Conservation (phyloP, 2,888 invertebrate genomes). For the Meandrusa payeni region DNA sequence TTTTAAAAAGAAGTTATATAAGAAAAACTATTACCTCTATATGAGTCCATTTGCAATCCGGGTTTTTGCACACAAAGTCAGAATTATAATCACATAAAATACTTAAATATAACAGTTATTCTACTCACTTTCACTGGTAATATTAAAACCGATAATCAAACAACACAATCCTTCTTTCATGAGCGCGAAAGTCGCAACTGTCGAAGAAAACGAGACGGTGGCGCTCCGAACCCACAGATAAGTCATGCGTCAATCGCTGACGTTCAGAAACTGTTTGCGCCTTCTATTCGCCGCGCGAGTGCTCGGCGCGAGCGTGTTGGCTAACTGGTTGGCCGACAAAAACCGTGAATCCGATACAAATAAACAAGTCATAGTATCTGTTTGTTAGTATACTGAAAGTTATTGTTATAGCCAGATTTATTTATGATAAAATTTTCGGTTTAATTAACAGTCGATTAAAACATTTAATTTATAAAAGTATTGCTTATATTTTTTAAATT, state of each 20-base stretch:
- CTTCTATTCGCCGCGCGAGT: slow-evolving; percentile 22
- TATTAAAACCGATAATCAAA: slow-evolving; percentile 40
- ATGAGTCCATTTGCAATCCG: slow-evolving; percentile 61
- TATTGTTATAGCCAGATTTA: slow-evolving; percentile 1
- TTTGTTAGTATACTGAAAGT: neutral
- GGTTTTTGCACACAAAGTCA: slow-evolving; percentile 32
- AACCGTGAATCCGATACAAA: slow-evolving; percentile 16
- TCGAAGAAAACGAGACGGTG: slow-evolving; percentile 35
- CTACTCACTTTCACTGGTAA: slow-evolving; percentile 54
- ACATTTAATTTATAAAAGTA: no score
- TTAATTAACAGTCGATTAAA: no score
- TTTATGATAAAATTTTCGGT: no score
- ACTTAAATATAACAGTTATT: slow-evolving; percentile 32
- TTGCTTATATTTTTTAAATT: no score
- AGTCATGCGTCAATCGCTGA: slow-evolving; percentile 33
- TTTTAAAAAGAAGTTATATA: slow-evolving; percentile 51
- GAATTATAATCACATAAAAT: slow-evolving; percentile 48
- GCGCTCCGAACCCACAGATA: slow-evolving; percentile 33
- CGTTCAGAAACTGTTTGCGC: slow-evolving; percentile 33
- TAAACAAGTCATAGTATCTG: slow-evolving; percentile 14
- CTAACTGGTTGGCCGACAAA: slow-evolving; percentile 20
- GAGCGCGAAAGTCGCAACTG: slow-evolving; percentile 67
- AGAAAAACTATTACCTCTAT: slow-evolving; percentile 58
- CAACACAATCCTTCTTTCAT: slow-evolving; percentile 53
- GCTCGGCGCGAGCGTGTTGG: slow-evolving; percentile 18